These are phyloP conservation scores for Philotrypesis tridentata DNA, from an alignment of 1,140 invertebrate species.

Conservation along the genomic window DNA sequence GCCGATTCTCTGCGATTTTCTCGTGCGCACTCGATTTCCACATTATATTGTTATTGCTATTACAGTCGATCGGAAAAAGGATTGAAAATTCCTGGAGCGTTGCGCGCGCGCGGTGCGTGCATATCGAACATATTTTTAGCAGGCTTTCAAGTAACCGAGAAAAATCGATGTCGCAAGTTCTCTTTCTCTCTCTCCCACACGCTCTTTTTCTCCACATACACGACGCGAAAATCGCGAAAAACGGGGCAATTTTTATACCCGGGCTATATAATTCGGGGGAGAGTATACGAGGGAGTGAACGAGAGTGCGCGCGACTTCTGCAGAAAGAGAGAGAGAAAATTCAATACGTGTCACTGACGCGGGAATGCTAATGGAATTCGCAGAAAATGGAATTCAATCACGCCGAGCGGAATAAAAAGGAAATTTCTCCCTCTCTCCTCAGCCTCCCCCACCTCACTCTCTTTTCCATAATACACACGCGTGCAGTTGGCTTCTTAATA, in stretches of 20 bases:
- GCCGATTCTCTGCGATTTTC: not conserved
- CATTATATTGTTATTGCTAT: not conserved
- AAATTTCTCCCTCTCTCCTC: not conserved
- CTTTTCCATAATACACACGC: no score
- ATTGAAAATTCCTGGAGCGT: not conserved
- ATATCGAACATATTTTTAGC: conserved; percentile 20
- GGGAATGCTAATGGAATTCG: conserved; percentile 45
- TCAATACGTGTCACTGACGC: conserved; percentile 33
- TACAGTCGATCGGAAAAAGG: not conserved
- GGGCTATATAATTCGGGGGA: conserved; percentile 22
- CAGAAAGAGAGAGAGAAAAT: conserved; percentile 2
- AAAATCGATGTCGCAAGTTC: conserved; percentile 40
- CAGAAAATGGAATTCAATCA: conserved; percentile 38
- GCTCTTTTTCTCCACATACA: not conserved
- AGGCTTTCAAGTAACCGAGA: conserved; percentile 11
- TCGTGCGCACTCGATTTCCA: not conserved
- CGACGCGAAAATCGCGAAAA: conserved; percentile 35
- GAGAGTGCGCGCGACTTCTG: not conserved
- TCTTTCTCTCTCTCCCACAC: no score
- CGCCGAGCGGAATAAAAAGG: conserved; percentile 6
- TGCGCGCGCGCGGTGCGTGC: not conserved
- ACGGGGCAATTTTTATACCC: conserved; percentile 31
- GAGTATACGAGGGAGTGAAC: not conserved
- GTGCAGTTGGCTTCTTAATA: no score
- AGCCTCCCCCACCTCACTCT: no score